Percentiles rank a stretch among this genome's conserved stretches.
These are phyloP conservation scores for Loris lydekkerianus DNA, from an alignment of 2,797 vertebrate genomes.

Conservation along the genomic window DNA sequence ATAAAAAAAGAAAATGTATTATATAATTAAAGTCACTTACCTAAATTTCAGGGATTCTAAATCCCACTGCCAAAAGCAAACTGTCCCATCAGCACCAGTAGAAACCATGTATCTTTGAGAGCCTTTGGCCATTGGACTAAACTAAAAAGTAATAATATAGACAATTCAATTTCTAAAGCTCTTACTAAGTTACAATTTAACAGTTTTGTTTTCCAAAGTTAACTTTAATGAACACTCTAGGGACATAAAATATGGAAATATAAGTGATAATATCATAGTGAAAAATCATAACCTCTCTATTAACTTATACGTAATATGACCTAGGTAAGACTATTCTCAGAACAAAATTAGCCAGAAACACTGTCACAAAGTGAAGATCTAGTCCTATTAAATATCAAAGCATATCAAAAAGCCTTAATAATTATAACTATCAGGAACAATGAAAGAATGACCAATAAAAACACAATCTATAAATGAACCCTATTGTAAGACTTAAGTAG, in stretches of 20 bases:
- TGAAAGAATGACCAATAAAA: not conserved
- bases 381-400: not conserved
- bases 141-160: constrained; percentile 89
- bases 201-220: constrained; percentile 49
- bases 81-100: constrained; percentile 97
- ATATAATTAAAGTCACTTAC: constrained; percentile 87
- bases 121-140: constrained; percentile 97
- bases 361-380: not conserved
- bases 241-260: constrained; percentile 10
- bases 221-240: constrained; percentile 23
- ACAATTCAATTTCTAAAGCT: constrained; percentile 26
- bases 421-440: not conserved
- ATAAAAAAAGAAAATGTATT: constrained; percentile 17
- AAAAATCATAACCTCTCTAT: not conserved
- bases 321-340: not conserved
- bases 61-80: constrained; percentile 99
- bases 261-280: not conserved
- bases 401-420: not conserved
- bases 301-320: not conserved
- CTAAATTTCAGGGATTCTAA: constrained; percentile 94
- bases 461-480: not conserved
- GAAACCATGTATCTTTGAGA: constrained; percentile 97
- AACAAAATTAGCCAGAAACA: constrained; percentile 26
- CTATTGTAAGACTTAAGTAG: not conserved
- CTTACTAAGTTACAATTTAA: not conserved